A percentile compares a stretch with the other conserved stretches of the same genome.
Evolutionary conservation across 1,140 invertebrate genomes (phyloP).

Genomic region (Drosophila pseudoananassae): DNA sequence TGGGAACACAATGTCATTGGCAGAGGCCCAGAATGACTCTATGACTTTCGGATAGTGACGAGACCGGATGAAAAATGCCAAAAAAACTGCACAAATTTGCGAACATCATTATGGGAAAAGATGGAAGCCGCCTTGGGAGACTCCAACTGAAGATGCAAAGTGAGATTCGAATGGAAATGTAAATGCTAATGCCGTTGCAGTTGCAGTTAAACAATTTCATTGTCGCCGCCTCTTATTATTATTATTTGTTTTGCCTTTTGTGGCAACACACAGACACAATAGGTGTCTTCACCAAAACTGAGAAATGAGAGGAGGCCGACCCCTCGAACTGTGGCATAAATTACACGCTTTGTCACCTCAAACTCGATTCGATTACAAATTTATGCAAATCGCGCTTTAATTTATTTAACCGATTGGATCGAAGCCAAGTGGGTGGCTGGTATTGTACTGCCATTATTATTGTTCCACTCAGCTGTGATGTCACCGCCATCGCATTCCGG

Average conservation of each 20-base stretch:
- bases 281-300: constrained; percentile 21
- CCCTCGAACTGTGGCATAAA: constrained; percentile 23
- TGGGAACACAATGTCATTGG: constrained; percentile 2
- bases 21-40: not conserved
- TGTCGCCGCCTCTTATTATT: constrained; percentile 11
- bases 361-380: constrained; percentile 39
- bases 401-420: constrained; percentile 21
- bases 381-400: constrained; percentile 42
- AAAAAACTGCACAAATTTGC: constrained; percentile 9
- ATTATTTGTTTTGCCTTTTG: constrained; percentile 4
- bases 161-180: too few relatives aligned
- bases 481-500: constrained; percentile 18
- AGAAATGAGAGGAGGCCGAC: not conserved
- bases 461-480: constrained; percentile 23
- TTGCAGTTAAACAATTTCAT: constrained; percentile 44
- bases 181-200: constrained; percentile 25
- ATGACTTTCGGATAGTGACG: not conserved
- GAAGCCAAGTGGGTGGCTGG: constrained; percentile 26
- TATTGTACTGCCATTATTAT: constrained; percentile 3
- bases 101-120: constrained; percentile 34
- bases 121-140: constrained; percentile 17
- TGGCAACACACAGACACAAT: constrained; percentile 10
- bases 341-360: constrained; percentile 52
- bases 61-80: constrained; percentile 7
- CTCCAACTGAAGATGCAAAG: not conserved